Percentiles rank a stretch among this genome's conserved stretches.
phyloP scores from a whole-genome alignment of 2,797 vertebrate species.

The Acomys russatus region DNA sequence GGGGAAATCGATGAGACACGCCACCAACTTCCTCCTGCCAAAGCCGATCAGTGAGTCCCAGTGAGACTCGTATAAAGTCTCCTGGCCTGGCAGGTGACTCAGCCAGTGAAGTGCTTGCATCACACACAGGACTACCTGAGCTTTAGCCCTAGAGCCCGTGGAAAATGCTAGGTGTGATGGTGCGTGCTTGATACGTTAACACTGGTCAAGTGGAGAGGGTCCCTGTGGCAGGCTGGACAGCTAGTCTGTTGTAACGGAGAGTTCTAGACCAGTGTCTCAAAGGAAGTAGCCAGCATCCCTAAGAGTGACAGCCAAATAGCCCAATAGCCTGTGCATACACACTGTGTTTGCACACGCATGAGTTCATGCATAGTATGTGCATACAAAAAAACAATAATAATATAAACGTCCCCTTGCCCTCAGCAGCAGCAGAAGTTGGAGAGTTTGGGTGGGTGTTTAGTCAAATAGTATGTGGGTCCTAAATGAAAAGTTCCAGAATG shows the following conservation, averaged over 20 bases:
- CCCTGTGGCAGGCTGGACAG: not conserved
- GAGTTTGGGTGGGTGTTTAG: not conserved
- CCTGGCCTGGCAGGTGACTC: not conserved
- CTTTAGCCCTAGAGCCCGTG: not conserved
- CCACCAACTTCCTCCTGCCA: not conserved
- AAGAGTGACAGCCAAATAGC: not conserved
- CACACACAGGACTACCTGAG: not conserved
- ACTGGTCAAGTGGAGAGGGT: not conserved
- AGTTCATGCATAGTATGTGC: not conserved
- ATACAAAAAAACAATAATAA: not conserved
- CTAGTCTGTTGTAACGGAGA: not conserved
- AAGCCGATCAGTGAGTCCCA: not conserved
- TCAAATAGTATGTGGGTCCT: not conserved
- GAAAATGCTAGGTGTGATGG: too few species aligned
- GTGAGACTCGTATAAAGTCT: not conserved
- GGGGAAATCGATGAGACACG: not conserved
- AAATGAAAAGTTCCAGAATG: not conserved
- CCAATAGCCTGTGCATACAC: not conserved
- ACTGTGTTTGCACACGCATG: not conserved
- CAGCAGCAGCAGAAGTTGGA: not conserved
- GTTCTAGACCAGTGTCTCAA: not conserved
- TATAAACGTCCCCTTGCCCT: not conserved
- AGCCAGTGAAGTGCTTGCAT: not conserved
- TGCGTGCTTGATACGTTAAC: not conserved
- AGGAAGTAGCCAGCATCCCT: not conserved